Base-by-base conservation (phyloP, 1,140 invertebrate species). In the Aphis gossypii region DNA sequence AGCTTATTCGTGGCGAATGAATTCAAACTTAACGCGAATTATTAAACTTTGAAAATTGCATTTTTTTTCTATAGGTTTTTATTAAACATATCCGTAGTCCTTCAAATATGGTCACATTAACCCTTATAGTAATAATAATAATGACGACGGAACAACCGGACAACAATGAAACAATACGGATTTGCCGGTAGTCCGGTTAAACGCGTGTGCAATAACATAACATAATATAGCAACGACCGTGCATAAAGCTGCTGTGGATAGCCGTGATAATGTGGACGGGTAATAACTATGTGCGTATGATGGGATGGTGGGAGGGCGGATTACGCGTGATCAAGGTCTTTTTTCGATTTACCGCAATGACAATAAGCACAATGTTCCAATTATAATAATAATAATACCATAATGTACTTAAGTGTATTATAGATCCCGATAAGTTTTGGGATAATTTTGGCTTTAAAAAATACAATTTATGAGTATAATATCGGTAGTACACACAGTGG, bases 241-340 rank as follows among this genome's bases (percentile, higher is more conserved):
- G 60, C 60, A 76, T 18, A 76, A 76, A 76, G 60, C 30, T 76
- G 14, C 30, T n/a, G 30, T 11, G 60, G 9, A 68, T 68, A 68
- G 25, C 60, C 30, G 60, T 76, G 60, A 76, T 51, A 14, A 51
- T 35, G n/a, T n/a, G 11, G 30, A n/a, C 60, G 60, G 30, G 11
- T n/a, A 35, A 18, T 76, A 76, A 76, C n/a, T 76, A n/a, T 76
- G n/a, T 18, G 60, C n/a, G 18, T n/a, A n/a, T 14, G 30, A 14
- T n/a, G 60, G 30, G 30, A 30, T 0, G 60, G 56, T 30, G 30
- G 30, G 60, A 25, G 11, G 60, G 30, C 14, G 1, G 60, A 14
- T 76, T 35, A 44, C 23, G 23, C 23, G 38, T 86, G 83, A 90
- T 60, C 89, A 90, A 90, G 89, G 89, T 90, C 38, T 86, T 60